Evolutionary conservation across 2,888 invertebrate species (phyloP).

Genomic region (Philopedon plagiatum): DNA sequence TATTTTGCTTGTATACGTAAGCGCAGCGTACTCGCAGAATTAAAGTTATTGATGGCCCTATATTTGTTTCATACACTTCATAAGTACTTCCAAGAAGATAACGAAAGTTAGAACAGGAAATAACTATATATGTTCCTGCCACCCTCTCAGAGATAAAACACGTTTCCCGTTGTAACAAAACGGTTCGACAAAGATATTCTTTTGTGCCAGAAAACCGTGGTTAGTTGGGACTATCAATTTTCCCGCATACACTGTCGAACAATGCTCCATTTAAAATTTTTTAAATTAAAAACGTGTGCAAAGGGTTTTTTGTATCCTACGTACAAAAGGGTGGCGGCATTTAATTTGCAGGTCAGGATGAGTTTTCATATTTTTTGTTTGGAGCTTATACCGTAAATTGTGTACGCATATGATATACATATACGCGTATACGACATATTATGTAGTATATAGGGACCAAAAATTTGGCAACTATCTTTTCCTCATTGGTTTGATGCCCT

Average conservation of each 20-base stretch:
- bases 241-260: constrained; percentile 44
- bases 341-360: constrained; percentile 27
- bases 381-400: background rate
- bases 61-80: background rate
- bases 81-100: background rate
- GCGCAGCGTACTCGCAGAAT: background rate
- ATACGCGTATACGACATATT: too few species aligned
- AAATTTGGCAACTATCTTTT: too few species aligned
- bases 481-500: too few species aligned
- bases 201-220: constrained; percentile 27
- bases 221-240: constrained; percentile 41
- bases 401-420: background rate
- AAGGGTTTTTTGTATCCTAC: constrained; percentile 22
- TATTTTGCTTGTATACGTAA: too few species aligned
- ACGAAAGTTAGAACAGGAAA: constrained; percentile 27
- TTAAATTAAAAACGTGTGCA: constrained; percentile 48
- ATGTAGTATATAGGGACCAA: too few species aligned
- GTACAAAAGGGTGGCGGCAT: constrained; percentile 19
- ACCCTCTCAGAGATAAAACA: constrained; percentile 36
- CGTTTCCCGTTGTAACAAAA: constrained; percentile 27
- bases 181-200: constrained; percentile 9
- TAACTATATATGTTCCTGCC: background rate
- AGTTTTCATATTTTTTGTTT: constrained; percentile 37
- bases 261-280: constrained; percentile 40
- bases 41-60: background rate